A percentile compares a stretch with the other conserved stretches of the same genome.
Conservation (phyloP, 2,797 vertebrate genomes). For the Garrulus glandarius region DNA sequence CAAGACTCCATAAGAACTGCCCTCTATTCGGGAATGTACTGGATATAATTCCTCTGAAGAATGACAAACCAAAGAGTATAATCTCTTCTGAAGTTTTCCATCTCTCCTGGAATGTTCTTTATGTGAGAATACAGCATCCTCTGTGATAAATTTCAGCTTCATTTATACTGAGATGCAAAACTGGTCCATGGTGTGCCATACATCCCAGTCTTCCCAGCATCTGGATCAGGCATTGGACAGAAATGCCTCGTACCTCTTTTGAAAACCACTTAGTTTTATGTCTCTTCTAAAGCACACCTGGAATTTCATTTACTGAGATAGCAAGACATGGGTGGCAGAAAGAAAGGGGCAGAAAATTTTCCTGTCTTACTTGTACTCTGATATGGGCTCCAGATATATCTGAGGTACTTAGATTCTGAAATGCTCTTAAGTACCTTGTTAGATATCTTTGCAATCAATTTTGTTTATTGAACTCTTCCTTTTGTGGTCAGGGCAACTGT, state of each 20-base stretch:
- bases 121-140: neutral
- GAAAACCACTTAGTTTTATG: neutral
- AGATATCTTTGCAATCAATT: neutral
- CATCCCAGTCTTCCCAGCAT: neutral
- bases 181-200: accelerated
- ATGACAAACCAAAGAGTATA: neutral
- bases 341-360: neutral
- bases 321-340: neutral
- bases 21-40: neutral
- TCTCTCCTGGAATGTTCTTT: neutral
- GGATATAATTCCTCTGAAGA: neutral
- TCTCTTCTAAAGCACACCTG: neutral
- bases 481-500: accelerated
- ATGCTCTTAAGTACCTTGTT: neutral
- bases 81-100: neutral
- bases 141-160: neutral
- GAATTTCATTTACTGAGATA: neutral
- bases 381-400: neutral
- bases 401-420: neutral
- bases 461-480: neutral
- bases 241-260: neutral
- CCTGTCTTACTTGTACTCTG: neutral
- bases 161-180: neutral
- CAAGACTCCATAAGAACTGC: neutral
- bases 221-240: neutral